Base-by-base conservation (phyloP, 1,140 invertebrate species). In the Lucilia cuprina region DNA sequence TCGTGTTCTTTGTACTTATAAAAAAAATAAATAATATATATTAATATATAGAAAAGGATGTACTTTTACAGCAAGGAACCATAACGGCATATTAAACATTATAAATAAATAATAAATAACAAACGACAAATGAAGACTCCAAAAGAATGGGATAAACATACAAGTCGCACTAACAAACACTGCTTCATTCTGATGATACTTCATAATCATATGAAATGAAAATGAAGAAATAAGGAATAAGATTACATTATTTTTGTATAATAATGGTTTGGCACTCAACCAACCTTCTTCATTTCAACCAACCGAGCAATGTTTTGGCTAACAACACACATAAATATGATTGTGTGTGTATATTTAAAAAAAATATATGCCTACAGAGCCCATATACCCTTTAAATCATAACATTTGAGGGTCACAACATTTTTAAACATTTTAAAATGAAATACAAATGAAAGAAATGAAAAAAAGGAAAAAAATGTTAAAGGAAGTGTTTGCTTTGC, bases 71-170 rank as follows among this genome's bases (percentile, higher is more conserved):
- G 12, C 65, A 70, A 70, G n/a, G 65, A 70, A 80, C 77, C 77
- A 30, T 50, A 80, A 80, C 77, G 49, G 41, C 77, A 80, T 80
- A 49, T 80, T 80, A 80, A 49, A 80, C 47, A 80, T 49, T 80
- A 21, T 80, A 80, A 80, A 80, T 80, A 80, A 80, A 80, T 80
- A 80, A 80, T 80, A 80, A 80, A 80, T 25, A 80, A 80, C 47
- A 80, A 80, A 49, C 77, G 77, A 80, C 77, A 80, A 80, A 80
- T 80, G 77, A 80, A 80, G 19, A 35, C 34, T 47, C 4, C 1
- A 35, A 9, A 80, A 2, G 21, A 77, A 80, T 35, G 74, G 30
- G 12, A 12, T 14, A 75, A 75, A 14, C 4, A 4, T 30, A 77
- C 13, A 77, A 77, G 12, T 75, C 10, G 7, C 41, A 41, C 65